These are phyloP conservation scores for Typhlichthys eigenmanni DNA, from an alignment of 2,797 vertebrate species.

Conservation along the genomic window DNA sequence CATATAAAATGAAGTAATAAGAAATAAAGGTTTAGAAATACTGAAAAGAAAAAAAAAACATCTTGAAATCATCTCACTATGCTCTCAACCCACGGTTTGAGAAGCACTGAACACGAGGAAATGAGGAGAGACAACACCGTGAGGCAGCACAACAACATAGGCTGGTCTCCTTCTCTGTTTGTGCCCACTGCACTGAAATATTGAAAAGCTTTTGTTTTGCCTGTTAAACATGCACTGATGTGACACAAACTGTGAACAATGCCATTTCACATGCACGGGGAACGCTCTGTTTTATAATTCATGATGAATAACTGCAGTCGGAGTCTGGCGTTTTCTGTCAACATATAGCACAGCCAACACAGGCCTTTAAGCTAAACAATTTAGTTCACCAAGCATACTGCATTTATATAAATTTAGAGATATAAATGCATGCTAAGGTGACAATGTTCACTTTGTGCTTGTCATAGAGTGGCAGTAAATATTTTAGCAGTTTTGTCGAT, in stretches of 20 bases:
- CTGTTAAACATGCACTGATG: slow-evolving; percentile 80
- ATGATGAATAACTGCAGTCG: slow-evolving; percentile 51
- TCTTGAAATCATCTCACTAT: too few species aligned
- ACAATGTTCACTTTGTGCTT: too few species aligned
- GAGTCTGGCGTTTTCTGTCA: slow-evolving; percentile 26
- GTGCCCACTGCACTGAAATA: slow-evolving; percentile 70
- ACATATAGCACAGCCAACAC: slow-evolving; percentile 19
- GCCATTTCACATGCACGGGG: slow-evolving; percentile 64
- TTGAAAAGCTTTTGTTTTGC: slow-evolving; percentile 82
- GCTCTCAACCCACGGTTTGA: not conserved
- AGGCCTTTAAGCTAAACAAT: slow-evolving; percentile 24
- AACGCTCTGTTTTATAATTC: slow-evolving; percentile 72
- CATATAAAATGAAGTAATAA: too few species aligned
- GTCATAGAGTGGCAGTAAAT: too few species aligned
- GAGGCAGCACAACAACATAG: slow-evolving; percentile 49
- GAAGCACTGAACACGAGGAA: slow-evolving; percentile 25
- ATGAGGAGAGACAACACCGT: slow-evolving; percentile 5
- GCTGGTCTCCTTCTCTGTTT: slow-evolving; percentile 48
- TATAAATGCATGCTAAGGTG: not conserved
- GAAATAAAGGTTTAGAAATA: too few species aligned
- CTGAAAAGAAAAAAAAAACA: too few species aligned
- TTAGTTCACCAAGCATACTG: slow-evolving; percentile 9
- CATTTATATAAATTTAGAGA: not conserved
- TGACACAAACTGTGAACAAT: slow-evolving; percentile 81
- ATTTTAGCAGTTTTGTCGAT: too few species aligned